Evolutionary conservation across 2,113 vertebrate species (phyloP).

Genomic region (Sturnus vulgaris): DNA sequence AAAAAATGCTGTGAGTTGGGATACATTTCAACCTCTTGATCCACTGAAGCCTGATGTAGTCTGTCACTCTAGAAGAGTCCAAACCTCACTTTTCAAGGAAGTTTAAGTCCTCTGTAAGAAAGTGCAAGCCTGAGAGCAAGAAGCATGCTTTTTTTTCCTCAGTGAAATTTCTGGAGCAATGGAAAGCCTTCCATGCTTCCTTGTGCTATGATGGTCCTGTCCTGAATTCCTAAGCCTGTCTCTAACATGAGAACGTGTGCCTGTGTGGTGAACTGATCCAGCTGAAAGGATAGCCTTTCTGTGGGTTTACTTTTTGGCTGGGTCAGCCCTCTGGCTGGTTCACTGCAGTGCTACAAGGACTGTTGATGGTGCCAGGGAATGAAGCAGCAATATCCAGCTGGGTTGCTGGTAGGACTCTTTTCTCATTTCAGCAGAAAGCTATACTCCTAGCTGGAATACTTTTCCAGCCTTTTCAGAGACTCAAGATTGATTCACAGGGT

Average conservation of each 20-base stretch:
- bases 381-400: not conserved
- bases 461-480: not conserved
- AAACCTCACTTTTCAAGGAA: not conserved
- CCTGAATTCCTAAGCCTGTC: not conserved
- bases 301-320: not conserved
- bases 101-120: not conserved
- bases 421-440: not conserved
- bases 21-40: constrained; percentile 47
- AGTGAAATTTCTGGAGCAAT: not conserved
- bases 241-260: not conserved
- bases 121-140: not conserved
- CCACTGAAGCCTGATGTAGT: not conserved
- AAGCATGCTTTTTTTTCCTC: not conserved
- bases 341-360: not conserved
- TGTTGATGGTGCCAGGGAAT: not conserved
- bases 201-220: not conserved
- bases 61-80: not conserved
- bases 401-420: not conserved
- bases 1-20: constrained; percentile 4
- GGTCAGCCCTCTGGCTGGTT: not conserved
- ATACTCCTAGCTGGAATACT: not conserved
- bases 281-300: not conserved
- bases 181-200: not conserved
- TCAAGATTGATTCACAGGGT: not conserved
- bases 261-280: not conserved